Conservation (phyloP, 2,113 vertebrate genomes). For the Limanda limanda region DNA sequence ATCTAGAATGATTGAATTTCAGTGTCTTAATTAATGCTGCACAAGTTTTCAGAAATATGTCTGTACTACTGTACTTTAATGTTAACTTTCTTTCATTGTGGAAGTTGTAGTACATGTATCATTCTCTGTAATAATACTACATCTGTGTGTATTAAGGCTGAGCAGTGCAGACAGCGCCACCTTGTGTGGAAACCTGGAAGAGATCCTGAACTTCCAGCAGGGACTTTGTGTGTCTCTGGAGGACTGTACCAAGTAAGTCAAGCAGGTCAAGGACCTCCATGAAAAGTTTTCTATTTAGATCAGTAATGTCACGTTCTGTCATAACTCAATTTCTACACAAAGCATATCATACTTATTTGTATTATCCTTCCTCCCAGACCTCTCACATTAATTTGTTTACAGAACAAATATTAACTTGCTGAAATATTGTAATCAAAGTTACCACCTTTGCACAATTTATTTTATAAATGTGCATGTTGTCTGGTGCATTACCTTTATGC, state of each 20-base stretch:
- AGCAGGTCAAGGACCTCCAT: background rate
- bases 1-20: too few species aligned
- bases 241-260: slow-evolving; percentile 93
- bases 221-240: slow-evolving; percentile 91
- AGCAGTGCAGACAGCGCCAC: slow-evolving; percentile 84
- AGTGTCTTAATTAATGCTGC: too few species aligned
- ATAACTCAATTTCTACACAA: background rate
- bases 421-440: background rate
- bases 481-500: too few species aligned
- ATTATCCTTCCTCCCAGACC: slow-evolving; percentile 20
- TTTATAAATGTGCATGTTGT: background rate
- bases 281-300: background rate
- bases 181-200: slow-evolving; percentile 94
- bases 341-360: background rate
- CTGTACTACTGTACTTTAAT: background rate
- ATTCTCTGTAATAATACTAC: background rate
- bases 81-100: background rate
- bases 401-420: background rate
- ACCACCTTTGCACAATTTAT: background rate
- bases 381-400: background rate
- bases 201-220: slow-evolving; percentile 94
- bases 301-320: background rate
- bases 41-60: background rate
- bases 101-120: background rate
- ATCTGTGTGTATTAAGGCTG: slow-evolving; percentile 80